Base-by-base conservation (phyloP, 2,888 invertebrate species). In the Argyresthia goedartella region DNA sequence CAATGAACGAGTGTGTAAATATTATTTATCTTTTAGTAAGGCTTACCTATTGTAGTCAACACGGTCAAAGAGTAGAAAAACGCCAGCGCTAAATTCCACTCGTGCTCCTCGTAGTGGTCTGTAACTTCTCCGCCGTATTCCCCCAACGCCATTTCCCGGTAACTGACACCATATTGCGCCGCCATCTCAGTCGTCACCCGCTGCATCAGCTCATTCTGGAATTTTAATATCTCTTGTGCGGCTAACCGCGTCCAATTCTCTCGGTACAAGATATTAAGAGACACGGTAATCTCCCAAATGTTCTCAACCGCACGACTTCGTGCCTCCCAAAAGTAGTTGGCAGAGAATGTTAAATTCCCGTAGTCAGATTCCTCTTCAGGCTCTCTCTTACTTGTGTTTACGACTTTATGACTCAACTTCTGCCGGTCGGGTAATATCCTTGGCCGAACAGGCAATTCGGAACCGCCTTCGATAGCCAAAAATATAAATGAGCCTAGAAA, bases 1-100 rank as follows among this genome's bases (percentile, higher is more conserved):
- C 9, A 9, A 39, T 39, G 39, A 11, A 3, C n/a, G 39, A 39
- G 9, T 39, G 39, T 39, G 39, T 11, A 9, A 3, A 3, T 11
- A 39, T 3, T 4, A 11, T 39, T 39, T 39, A 11, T 39, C 39
- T n/a, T 39, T 11, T 6, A 39, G 4, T 39, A 57, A 60, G 57
- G 87, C 92, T 92, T 76, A 95, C 95, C 95, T 73, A 95, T 94
- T 56, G 95, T 97, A 50, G 97, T 97, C 64, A 98, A 89, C 59
- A 98, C 96, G 41, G 97, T 97, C 61, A 98, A 89, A 16, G 97
- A 97, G 82, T 97, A 98, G 64, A 98, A 91, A 84, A 98, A 97
- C 52, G 97, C 95, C 67, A 93, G 91, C 52, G 95, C 94, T 74
- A 95, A 92, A 74, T 93, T 95, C 95, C 95, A 95, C 74, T 95